These are phyloP conservation scores for Drosophila sp. DNA, from an alignment of 1,140 invertebrate species.

Conservation along the genomic window DNA sequence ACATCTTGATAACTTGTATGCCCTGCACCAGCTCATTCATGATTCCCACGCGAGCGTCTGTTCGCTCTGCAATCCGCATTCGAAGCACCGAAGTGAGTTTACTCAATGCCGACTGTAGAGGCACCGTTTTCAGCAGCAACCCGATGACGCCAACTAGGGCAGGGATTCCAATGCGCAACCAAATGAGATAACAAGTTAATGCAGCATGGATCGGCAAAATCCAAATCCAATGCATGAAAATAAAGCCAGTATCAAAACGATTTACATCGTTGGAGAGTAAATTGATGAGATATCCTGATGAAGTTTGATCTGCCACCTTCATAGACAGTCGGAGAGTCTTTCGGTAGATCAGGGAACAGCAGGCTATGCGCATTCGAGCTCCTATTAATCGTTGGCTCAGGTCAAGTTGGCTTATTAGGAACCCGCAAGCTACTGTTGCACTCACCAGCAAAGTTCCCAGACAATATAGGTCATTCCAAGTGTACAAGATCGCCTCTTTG, in stretches of 20 bases:
- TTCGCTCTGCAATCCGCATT: slow-evolving; percentile 86
- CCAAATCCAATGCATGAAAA: slow-evolving; percentile 88
- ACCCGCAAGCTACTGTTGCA: slow-evolving; percentile 72
- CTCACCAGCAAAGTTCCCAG: slow-evolving; percentile 67
- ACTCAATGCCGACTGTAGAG: slow-evolving; percentile 88
- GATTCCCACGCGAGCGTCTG: slow-evolving; percentile 90
- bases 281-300: slow-evolving; percentile 93
- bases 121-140: slow-evolving; percentile 87
- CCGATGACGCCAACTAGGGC: slow-evolving; percentile 89
- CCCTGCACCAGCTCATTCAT: slow-evolving; percentile 92
- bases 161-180: slow-evolving; percentile 88
- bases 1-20: slow-evolving; percentile 93
- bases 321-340: slow-evolving; percentile 88
- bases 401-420: slow-evolving; percentile 83
- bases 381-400: slow-evolving; percentile 80
- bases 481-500: slow-evolving; percentile 13
- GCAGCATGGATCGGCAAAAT: slow-evolving; percentile 89
- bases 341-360: slow-evolving; percentile 87
- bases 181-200: slow-evolving; percentile 88
- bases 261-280: slow-evolving; percentile 92
- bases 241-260: slow-evolving; percentile 87
- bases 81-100: slow-evolving; percentile 85
- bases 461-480: slow-evolving; percentile 71
- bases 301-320: slow-evolving; percentile 88
- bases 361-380: slow-evolving; percentile 86